Evolutionary conservation across 2,113 vertebrate species (phyloP).

Genomic region (Phalacrocorax aristotelis): DNA sequence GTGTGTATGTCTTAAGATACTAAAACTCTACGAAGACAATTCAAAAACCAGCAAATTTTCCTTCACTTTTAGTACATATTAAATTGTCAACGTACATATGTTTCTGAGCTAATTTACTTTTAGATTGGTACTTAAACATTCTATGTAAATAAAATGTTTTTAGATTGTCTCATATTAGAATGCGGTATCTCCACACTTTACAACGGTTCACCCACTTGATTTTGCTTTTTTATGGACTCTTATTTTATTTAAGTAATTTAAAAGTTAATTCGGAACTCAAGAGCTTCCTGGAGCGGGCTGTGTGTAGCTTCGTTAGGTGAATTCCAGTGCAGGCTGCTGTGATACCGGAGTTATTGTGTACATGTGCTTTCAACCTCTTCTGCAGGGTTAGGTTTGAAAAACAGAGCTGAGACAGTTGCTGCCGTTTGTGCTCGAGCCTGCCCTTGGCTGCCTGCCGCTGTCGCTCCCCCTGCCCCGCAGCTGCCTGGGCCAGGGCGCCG

Average conservation of each 20-base stretch:
- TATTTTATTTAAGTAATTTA: not conserved
- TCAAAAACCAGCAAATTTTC: not conserved
- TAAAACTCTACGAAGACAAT: not conserved
- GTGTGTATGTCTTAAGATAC: fast-evolving
- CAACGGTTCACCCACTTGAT: not conserved
- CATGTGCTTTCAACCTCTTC: not conserved
- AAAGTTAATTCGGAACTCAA: not conserved
- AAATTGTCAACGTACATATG: fast-evolving
- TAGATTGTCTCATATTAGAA: not conserved
- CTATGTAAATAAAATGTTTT: not conserved
- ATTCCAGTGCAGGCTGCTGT: not conserved
- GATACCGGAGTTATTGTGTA: not conserved
- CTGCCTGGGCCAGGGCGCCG: not conserved
- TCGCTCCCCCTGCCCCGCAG: fast-evolving
- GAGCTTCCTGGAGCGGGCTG: not conserved
- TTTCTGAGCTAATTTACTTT: not conserved
- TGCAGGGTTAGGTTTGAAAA: not conserved
- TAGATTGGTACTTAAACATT: not conserved
- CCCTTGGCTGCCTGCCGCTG: not conserved
- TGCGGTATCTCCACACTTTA: not conserved
- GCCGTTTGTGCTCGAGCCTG: not conserved
- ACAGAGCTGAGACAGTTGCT: fast-evolving
- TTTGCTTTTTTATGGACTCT: not conserved
- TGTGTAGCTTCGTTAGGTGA: not conserved
- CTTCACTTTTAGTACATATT: fast-evolving